A percentile compares a stretch with the other conserved stretches of the same genome.
Evolutionary conservation across 2,113 vertebrate species (phyloP).

Genomic region (Aptenodytes patagonicus): DNA sequence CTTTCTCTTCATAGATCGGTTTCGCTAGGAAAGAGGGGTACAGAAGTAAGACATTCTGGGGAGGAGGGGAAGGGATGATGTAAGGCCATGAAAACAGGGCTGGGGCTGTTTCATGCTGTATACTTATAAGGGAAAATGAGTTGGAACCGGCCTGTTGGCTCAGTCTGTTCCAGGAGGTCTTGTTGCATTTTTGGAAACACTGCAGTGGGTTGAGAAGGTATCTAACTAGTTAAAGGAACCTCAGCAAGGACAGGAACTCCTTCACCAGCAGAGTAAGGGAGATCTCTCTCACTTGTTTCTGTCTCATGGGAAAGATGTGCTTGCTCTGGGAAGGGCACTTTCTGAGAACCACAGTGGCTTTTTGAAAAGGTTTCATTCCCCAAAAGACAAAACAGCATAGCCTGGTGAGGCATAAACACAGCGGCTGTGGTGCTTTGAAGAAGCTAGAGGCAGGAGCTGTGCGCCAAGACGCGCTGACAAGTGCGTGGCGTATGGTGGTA

Average conservation of each 20-base stretch:
- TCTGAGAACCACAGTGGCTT: accelerated
- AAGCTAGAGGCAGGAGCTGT: not conserved
- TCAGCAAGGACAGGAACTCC: not conserved
- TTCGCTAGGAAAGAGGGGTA: not conserved
- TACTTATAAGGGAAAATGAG: slow-evolving; percentile 40
- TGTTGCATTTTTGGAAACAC: not conserved
- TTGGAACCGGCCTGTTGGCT: not conserved
- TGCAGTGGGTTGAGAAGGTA: not conserved
- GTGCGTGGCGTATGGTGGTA: not conserved
- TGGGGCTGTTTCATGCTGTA: not conserved
- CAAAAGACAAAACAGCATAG: not conserved
- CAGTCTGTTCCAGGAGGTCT: not conserved
- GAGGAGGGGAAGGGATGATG: not conserved
- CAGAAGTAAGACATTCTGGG: not conserved
- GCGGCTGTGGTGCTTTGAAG: not conserved
- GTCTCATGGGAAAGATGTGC: not conserved
- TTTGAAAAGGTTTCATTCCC: not conserved
- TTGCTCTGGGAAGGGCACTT: not conserved
- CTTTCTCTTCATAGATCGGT: not conserved
- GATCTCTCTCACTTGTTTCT: not conserved
- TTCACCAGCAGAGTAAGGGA: not conserved
- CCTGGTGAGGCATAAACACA: not conserved
- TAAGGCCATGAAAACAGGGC: not conserved
- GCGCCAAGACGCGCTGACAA: too few species aligned
- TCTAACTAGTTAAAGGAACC: not conserved